Evolutionary conservation across 2,113 vertebrate genomes (phyloP), one percentile per base, ranked within the genome.

Genomic region (Percopsis transmontana): DNA sequence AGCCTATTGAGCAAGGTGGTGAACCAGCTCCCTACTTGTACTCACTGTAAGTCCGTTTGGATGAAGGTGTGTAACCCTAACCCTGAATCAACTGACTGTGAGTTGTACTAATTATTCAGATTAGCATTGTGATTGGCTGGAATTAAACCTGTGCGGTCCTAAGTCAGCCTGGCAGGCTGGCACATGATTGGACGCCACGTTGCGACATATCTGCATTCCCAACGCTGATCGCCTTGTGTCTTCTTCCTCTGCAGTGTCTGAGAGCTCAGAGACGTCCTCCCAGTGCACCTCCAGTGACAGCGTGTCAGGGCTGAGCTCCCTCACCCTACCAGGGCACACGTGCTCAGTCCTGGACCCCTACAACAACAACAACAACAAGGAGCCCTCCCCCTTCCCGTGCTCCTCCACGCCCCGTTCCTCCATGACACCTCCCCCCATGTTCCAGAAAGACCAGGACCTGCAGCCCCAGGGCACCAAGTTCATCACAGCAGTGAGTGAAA

Each of bases 221-320:
- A n/a, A 10, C 12, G 48, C 45, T 51, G n/a, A 9, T 51, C 19
- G 0, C 60, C 33, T 57, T 15, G 47, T 2, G 57, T 0, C 61
- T 44, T 33, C 15, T 77, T 6, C 72, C 23, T 77, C 1, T 73
- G 9, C 69, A 92, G 91, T 91, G 12, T 88, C 88, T 15, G 91
- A 92, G 66, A 90, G 87, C 66, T 90, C 90, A 0, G 91, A 93
- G 73, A 89, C 86, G 0, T 93, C 91, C 7, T 93, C 92, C 51
- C 91, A 90, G 82, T 89, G 91, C 47, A 87, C 87, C 18, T 93
- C 92, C 64, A 90, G 82, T 8, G 90, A 92, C 60, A 90, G 90
- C 9, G 66, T 90, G 7, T 84, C 85, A 2, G 86, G 82, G 2
- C 79, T 88, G 68, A 85, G 82, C 16, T 68, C 70, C 47, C 74